Percentiles rank a stretch among this genome's conserved stretches.
Evolutionary conservation across 2,888 invertebrate species (phyloP).

Genomic region (Tineola bisselliella): DNA sequence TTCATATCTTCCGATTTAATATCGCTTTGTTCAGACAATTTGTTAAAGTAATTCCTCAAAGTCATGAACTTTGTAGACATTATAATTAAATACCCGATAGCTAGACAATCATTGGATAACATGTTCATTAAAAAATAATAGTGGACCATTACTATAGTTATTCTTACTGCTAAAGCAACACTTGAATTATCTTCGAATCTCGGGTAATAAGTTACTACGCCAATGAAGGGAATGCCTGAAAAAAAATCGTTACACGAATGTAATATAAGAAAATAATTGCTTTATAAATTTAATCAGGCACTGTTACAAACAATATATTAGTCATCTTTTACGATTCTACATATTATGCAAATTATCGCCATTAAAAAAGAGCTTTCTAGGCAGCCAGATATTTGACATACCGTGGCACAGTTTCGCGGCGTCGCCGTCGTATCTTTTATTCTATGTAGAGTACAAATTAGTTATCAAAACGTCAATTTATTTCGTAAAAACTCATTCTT

Average conservation of each 20-base stretch:
- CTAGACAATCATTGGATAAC: conserved; percentile 43
- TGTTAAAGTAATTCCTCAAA: conserved; percentile 41
- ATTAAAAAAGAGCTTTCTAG: no score
- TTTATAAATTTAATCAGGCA: no score
- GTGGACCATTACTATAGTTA: conserved; percentile 28
- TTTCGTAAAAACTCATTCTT: no score
- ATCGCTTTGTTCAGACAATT: conserved; percentile 31
- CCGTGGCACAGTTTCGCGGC: no score
- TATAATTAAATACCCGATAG: conserved; percentile 43
- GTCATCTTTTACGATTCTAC: no score
- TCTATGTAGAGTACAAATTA: no score
- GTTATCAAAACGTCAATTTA: no score
- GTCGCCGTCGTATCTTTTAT: no score
- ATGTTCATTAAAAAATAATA: conserved; percentile 38
- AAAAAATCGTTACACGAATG: neutral
- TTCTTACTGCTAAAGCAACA: conserved; percentile 28
- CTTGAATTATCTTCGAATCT: conserved; percentile 34
- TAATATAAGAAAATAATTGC: neutral
- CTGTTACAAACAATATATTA: no score
- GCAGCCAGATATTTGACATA: no score
- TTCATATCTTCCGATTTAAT: conserved; percentile 11
- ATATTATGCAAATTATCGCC: no score
- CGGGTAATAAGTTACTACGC: conserved; percentile 51
- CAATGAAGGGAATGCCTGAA: conserved; percentile 34
- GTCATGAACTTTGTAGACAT: conserved; percentile 55